Evolutionary conservation across 1,140 invertebrate species (phyloP), one percentile per base, ranked within the genome.

Genomic region (Lanistes nyassanus): DNA sequence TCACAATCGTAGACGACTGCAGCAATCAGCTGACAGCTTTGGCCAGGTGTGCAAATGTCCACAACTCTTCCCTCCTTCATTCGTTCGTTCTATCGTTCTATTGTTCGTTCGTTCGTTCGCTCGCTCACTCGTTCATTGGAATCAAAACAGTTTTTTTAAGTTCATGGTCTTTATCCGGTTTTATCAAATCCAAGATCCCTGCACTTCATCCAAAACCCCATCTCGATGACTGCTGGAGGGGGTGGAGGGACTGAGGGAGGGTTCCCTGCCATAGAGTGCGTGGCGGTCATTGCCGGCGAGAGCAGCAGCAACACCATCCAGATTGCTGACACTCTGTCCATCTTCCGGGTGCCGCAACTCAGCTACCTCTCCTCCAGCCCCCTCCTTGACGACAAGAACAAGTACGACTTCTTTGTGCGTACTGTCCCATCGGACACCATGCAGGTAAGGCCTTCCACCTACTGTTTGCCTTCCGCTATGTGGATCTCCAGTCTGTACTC

Each of bases 1-100:
- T 93, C 19, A 91, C 93, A 78, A 94, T 95, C 70, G 86, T 94
- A 13, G 94, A 95, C 84, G 94, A 94, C 0, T 95, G 94, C 84
- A 92, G 92, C 23, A 90, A 93, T 51, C 94, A 94, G 75, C 94
- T 93, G 0, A 94, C 94, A 85, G 94, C 94, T 2, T 88, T 95
- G 0, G 93, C 94, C 83, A 93, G 94, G 80, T 93, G 92, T 51
- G 86, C 95, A 71, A n/a, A 92, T 94, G 80, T 95, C 95, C 83
- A 92, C n/a, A n/a, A n/a, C n/a, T n/a, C n/a, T 47, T 47, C 39
- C 6, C 39, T 42, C 42, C 42, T 47, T 47, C 1, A 47, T 47
- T 47, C 19, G 0, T 0, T 47, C 0, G 9, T 47, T 47, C 1
- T 0, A 47, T 47, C 19, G 13, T 6, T 42, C 19, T 47, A 13